These are phyloP conservation scores for Pristionchus exspectatus DNA, from an alignment of 2,888 invertebrate species.

Conservation along the genomic window DNA sequence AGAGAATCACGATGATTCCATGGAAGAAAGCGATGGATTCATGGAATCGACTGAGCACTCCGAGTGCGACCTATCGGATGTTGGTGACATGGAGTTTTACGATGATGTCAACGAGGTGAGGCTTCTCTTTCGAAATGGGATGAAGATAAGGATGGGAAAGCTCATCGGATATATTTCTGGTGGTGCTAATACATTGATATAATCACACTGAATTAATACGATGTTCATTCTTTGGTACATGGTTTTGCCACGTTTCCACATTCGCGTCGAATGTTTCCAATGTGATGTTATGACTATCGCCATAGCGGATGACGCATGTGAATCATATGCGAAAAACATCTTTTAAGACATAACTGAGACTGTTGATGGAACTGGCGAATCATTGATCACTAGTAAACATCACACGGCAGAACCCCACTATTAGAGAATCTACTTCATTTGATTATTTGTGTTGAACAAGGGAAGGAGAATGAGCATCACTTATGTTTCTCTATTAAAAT, in stretches of 20 bases:
- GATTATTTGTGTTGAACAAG: too few relatives aligned
- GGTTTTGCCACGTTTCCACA: not conserved
- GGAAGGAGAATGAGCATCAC: too few relatives aligned
- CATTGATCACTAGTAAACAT: too few relatives aligned
- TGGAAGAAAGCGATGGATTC: not conserved
- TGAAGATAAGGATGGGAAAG: not conserved
- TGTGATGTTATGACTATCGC: not conserved
- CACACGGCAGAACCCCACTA: too few relatives aligned
- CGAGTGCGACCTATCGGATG: conserved; percentile 4
- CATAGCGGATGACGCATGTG: conserved; percentile 4
- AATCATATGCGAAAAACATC: not conserved
- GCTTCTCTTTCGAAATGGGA: not conserved
- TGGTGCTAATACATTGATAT: too few relatives aligned
- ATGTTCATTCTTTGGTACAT: too few relatives aligned
- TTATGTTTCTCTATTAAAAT: not conserved
- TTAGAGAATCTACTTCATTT: too few relatives aligned
- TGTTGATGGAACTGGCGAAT: not conserved
- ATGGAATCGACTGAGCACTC: conserved; percentile 23
- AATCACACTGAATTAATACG: not conserved
- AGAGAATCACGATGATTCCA: conserved; percentile 19
- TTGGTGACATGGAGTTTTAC: conserved; percentile 7
- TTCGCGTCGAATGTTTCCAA: not conserved
- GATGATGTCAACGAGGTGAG: not conserved
- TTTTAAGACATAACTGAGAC: not conserved
- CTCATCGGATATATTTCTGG: not conserved